These are phyloP conservation scores for Amphiduros pacificus DNA, from an alignment of 2,888 invertebrate genomes.

Conservation along the genomic window DNA sequence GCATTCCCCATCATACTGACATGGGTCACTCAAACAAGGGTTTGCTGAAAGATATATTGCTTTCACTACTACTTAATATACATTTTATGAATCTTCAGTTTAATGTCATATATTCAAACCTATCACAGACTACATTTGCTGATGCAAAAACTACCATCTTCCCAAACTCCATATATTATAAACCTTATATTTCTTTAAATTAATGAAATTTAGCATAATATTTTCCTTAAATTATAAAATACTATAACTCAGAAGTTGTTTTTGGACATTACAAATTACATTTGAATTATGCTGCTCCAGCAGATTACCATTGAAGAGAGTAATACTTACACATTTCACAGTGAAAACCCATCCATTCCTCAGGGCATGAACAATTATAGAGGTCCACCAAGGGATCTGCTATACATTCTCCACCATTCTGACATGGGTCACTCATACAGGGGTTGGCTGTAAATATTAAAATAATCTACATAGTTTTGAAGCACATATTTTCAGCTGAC, in stretches of 20 bases:
- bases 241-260: not conserved
- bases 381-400: not conserved
- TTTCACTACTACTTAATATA: too few species aligned
- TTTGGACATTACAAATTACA: not conserved
- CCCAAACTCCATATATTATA: not conserved
- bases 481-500: too few species aligned
- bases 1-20: slow-evolving; percentile 3
- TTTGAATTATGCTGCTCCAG: too few species aligned
- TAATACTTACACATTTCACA: slow-evolving; percentile 6
- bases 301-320: too few species aligned
- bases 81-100: too few species aligned
- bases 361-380: not conserved
- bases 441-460: slow-evolving; percentile 5
- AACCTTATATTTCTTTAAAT: not conserved
- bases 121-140: too few species aligned
- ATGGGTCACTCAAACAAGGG: slow-evolving; percentile 10
- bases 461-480: too few species aligned
- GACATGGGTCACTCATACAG: slow-evolving; percentile 8
- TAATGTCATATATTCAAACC: too few species aligned
- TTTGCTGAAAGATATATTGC: slow-evolving; percentile 1
- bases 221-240: not conserved
- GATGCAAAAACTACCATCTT: too few species aligned
- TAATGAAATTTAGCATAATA: not conserved
- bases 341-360: slow-evolving; percentile 1
- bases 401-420: slow-evolving; percentile 5